Conservation (phyloP, 2,113 vertebrate species). For the Chaenocephalus aceratus region DNA sequence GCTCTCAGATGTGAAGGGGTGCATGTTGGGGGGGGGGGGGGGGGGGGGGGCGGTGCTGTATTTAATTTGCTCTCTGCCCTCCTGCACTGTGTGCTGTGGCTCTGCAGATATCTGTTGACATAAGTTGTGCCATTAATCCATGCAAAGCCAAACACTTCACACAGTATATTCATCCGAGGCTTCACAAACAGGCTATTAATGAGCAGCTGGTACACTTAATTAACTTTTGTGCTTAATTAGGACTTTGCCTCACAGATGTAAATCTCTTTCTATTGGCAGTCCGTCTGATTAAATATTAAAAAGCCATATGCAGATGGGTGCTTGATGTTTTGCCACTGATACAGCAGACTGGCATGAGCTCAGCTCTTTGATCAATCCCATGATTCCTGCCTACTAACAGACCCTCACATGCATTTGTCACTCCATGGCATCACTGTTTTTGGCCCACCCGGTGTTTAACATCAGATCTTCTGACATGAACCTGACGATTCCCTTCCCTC, state of each 20-base stretch:
- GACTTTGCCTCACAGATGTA: slow-evolving; percentile 38
- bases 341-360: slow-evolving; percentile 49
- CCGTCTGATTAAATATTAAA: slow-evolving; percentile 68
- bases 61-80: slow-evolving; percentile 34
- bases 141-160: slow-evolving; percentile 25
- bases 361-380: slow-evolving; percentile 62
- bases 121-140: slow-evolving; percentile 14
- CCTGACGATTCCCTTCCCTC: not conserved
- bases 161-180: slow-evolving; percentile 21
- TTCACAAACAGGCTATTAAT: slow-evolving; percentile 39
- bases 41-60: not conserved
- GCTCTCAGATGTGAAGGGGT: slow-evolving; percentile 5
- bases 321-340: slow-evolving; percentile 65
- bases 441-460: slow-evolving; percentile 23
- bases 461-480: slow-evolving; percentile 28
- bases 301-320: slow-evolving; percentile 59
- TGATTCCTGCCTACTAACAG: slow-evolving; percentile 43
- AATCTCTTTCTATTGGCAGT: slow-evolving; percentile 52
- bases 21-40: not conserved
- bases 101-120: slow-evolving; percentile 35
- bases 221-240: slow-evolving; percentile 44
- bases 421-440: slow-evolving; percentile 4
- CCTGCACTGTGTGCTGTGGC: slow-evolving; percentile 9
- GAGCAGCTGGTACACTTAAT: slow-evolving; percentile 38
- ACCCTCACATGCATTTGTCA: slow-evolving; percentile 29